Conservation (phyloP, 2,888 invertebrate species). For the Pseudococcus jackbeardsleyi region DNA sequence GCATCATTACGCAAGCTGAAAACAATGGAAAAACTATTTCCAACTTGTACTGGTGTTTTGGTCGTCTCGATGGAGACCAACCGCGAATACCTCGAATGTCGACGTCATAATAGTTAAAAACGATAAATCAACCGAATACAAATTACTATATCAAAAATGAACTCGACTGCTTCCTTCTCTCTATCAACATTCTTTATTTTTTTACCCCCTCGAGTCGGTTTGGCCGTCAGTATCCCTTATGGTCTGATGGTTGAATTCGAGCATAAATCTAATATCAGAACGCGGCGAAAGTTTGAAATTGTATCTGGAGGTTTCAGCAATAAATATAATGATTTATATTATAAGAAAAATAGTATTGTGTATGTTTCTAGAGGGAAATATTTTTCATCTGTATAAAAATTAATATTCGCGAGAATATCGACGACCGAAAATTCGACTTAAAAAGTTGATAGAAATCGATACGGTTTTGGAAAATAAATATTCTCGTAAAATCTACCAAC, state of each 20-base stretch:
- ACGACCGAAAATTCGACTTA: neutral
- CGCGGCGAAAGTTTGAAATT: neutral
- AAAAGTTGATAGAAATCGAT: neutral
- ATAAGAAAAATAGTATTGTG: neutral
- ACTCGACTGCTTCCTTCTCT: neutral
- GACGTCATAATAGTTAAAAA: neutral
- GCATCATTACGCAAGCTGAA: conserved; percentile 23
- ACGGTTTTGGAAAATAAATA: neutral
- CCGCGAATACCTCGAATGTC: neutral
- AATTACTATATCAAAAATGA: conserved; percentile 30
- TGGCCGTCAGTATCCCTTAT: neutral
- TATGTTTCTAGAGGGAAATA: neutral
- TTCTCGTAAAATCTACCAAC: neutral
- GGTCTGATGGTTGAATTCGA: too few species aligned
- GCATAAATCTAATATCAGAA: neutral
- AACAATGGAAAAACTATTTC: conserved; percentile 45
- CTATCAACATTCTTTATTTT: neutral
- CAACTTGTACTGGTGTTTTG: neutral
- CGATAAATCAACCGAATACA: conserved; percentile 43
- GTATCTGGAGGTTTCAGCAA: neutral
- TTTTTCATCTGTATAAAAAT: neutral
- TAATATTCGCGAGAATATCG: neutral
- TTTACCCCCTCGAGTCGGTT: neutral
- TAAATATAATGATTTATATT: neutral
- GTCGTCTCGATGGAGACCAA: neutral